These are phyloP conservation scores for Byasa hedistus DNA, from an alignment of 2,888 invertebrate genomes.

Conservation along the genomic window DNA sequence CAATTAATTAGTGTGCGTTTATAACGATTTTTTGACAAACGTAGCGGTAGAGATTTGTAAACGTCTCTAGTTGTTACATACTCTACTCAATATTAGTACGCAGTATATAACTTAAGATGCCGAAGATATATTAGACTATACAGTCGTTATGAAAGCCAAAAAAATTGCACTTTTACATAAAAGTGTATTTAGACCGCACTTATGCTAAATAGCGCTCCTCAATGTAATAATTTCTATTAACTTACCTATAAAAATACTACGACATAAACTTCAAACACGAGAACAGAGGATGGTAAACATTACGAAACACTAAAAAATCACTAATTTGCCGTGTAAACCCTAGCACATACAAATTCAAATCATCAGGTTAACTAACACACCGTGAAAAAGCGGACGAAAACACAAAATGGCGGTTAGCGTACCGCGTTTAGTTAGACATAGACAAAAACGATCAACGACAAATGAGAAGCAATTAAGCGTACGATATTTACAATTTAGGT, in stretches of 20 bases:
- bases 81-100: background rate
- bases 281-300: slow-evolving; percentile 17
- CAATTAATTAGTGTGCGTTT: too few species aligned
- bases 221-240: slow-evolving; percentile 15
- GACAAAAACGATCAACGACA: background rate
- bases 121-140: background rate
- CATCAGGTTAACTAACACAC: slow-evolving; percentile 21
- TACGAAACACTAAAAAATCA: slow-evolving; percentile 30
- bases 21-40: too few species aligned
- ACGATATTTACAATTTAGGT: too few species aligned
- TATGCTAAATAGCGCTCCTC: slow-evolving; percentile 12
- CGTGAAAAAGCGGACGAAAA: slow-evolving; percentile 23
- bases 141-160: background rate
- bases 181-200: slow-evolving; percentile 3
- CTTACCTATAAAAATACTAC: slow-evolving; percentile 35
- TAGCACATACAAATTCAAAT: slow-evolving; percentile 32
- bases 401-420: slow-evolving; percentile 34
- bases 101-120: background rate
- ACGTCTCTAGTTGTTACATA: background rate
- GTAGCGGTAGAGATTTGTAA: too few species aligned
- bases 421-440: background rate
- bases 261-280: slow-evolving; percentile 27
- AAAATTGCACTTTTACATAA: background rate
- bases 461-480: too few species aligned
- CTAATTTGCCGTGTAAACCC: slow-evolving; percentile 25